Base-by-base conservation (phyloP, 2,113 vertebrate genomes). In the Calidris pygmaea region DNA sequence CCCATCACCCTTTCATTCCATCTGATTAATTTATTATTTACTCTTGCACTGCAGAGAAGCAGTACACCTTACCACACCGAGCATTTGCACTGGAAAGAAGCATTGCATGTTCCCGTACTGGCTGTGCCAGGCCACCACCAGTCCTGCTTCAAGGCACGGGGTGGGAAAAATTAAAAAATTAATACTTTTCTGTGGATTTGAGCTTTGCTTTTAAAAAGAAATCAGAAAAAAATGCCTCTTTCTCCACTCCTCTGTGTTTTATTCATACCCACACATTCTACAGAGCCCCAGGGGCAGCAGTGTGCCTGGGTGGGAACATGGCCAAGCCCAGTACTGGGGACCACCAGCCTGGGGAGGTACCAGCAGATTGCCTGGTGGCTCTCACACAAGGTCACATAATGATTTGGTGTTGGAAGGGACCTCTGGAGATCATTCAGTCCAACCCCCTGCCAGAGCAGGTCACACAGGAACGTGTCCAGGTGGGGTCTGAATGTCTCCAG, bases 81-180 rank as follows among this genome's bases (percentile, higher is more conserved):
- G 5, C 34, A 12, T 5, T 7, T 10, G 37, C 52, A 4, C 22
- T 4, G 6, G 34, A 7, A n/a, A 16, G 47, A 9, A 37, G 15
- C 14, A 10, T 3, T 7, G n/a, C 32, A 5, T 2, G 0, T 24
- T 8, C 1, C 45, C 10, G 3, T 0, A 0, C 47, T 8, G 35
- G 3, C 47, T 4, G 26, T 37, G 47, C 48, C 1, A 1, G 7
- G 58, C 24, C 41, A 34, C 3, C 65, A 22, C 66, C 59, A 39
- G 18, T 50, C 26, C 21, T 2, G 26, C 43, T 30, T 21, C 56
- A 10, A 53, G 35, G 10, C 14, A 41, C 2, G 0, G 37, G 3
- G 1, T 2, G 5, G 20, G 16, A 3, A 12, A 20, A 34, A 37
- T 4, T 7, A 18, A 29, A 26, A n/a, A 27, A 29, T 35, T 1